Evolutionary conservation across 2,113 vertebrate genomes (phyloP), one percentile per base, ranked within the genome.

Genomic region (Nyctereutes procyonoides): DNA sequence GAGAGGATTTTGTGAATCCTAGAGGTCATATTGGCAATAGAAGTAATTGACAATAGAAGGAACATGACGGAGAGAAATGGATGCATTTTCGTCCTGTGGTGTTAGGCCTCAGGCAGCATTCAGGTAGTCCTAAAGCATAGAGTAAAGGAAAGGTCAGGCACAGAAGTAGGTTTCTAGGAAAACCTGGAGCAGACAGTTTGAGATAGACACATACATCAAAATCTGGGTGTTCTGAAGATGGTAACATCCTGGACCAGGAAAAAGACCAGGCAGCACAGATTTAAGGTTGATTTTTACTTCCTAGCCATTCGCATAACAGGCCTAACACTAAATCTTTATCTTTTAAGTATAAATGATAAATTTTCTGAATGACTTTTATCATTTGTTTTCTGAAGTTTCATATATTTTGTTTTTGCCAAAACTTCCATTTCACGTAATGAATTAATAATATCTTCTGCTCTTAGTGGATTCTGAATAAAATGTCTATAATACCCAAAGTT

Each of bases 381-480:
- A 62, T 93, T 92, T 87, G 20, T 88, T 94, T 95, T 84, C 60
- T 89, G 48, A 86, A 88, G 30, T 94, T 87, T 80, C 30, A 12
- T 17, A 60, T 20, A 91, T 89, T 97, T 80, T 76, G 20, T 51
- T 89, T 95, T 62, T 95, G 77, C 79, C 88, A 95, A 96, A 97
- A 95, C 65, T 88, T 97, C 82, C 79, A 96, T 93, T 97, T 97
- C 43, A 95, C 3, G 38, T 86, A 58, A 90, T 97, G 55, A 98
- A 92, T 96, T 95, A 97, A 85, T 96, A 96, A 86, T 85, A 88
- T 53, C n/a, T 82, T 91, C 55, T 94, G 35, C 56, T 90, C 3
- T 98, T 84, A 67, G 65, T 96, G 58, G 80, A 93, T 65, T 67
- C 58, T 96, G 28, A 96, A 94, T 76, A 97, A 97, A 80, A 96